Conservation (phyloP, 1,140 invertebrate species). For the Tetramorium simillimum region DNA sequence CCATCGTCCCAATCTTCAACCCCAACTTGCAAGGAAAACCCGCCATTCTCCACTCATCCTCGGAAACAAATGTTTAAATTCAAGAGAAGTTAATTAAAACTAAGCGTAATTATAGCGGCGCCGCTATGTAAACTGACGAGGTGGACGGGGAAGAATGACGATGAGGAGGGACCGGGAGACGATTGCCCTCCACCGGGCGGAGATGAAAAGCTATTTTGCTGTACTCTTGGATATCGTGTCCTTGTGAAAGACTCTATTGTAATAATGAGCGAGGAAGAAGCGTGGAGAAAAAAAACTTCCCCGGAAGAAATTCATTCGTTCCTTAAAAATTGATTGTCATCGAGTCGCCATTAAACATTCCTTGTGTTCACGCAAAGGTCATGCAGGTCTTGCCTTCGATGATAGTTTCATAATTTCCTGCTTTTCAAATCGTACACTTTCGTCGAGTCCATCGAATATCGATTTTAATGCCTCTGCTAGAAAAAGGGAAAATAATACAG, state of each 20-base stretch:
- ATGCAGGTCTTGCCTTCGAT: neutral
- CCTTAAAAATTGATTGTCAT: slow-evolving; percentile 65
- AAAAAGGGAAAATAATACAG: neutral
- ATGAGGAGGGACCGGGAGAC: slow-evolving; percentile 18
- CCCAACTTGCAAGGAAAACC: slow-evolving; percentile 35
- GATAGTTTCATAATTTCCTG: slow-evolving; percentile 23
- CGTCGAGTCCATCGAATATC: neutral
- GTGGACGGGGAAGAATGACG: slow-evolving; percentile 30
- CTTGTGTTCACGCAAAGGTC: neutral
- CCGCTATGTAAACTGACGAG: slow-evolving; percentile 68
- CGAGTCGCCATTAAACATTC: slow-evolving; percentile 33
- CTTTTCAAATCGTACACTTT: slow-evolving; percentile 2
- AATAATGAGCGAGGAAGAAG: slow-evolving; percentile 59
- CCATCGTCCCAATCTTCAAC: slow-evolving; percentile 52
- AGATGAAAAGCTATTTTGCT: slow-evolving; percentile 71
- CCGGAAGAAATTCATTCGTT: slow-evolving; percentile 35
- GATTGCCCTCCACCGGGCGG: slow-evolving; percentile 60
- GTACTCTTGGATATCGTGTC: slow-evolving; percentile 65
- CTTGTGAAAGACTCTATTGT: slow-evolving; percentile 68
- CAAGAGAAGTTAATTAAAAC: slow-evolving; percentile 80
- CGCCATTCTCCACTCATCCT: slow-evolving; percentile 63
- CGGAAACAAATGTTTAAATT: slow-evolving; percentile 78
- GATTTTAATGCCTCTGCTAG: neutral
- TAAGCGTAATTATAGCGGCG: slow-evolving; percentile 75
- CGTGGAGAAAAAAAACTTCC: slow-evolving; percentile 8